Evolutionary conservation across 2,113 vertebrate genomes (phyloP).

Genomic region (Thalassarche chlororhynchos): DNA sequence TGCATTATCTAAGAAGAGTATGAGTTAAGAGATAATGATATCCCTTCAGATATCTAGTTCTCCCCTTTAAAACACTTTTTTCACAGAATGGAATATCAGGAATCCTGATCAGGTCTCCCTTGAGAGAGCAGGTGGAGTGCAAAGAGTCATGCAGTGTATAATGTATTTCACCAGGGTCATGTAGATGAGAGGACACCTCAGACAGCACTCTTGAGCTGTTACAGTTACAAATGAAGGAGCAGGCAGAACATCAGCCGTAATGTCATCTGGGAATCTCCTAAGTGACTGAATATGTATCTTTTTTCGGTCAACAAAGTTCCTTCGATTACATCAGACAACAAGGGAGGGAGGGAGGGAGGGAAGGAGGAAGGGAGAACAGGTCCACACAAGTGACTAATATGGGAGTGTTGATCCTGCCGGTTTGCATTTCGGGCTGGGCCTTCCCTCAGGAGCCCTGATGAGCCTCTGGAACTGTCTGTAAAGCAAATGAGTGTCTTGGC

Average conservation of each 20-base stretch:
- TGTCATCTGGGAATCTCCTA: background rate
- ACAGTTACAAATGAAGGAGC: background rate
- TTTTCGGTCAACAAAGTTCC: background rate
- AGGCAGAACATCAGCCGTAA: background rate
- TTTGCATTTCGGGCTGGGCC: background rate
- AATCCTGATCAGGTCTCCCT: background rate
- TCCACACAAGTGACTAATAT: background rate
- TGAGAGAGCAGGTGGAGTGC: background rate
- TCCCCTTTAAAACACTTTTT: background rate
- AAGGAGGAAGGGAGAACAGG: background rate
- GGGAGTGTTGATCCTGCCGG: background rate
- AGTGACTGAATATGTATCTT: background rate
- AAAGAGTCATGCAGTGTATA: background rate
- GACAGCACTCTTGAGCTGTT: background rate
- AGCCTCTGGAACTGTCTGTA: background rate
- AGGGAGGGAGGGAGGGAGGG: background rate
- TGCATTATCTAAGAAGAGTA: background rate
- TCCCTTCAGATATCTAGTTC: background rate
- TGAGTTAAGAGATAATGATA: background rate
- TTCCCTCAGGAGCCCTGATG: background rate
- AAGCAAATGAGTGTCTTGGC: background rate
- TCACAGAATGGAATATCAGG: background rate
- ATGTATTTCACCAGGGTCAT: background rate
- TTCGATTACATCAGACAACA: background rate
- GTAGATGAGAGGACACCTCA: background rate